Base-by-base conservation (phyloP, 2,113 vertebrate species). In the Entomyzon cyanotis region DNA sequence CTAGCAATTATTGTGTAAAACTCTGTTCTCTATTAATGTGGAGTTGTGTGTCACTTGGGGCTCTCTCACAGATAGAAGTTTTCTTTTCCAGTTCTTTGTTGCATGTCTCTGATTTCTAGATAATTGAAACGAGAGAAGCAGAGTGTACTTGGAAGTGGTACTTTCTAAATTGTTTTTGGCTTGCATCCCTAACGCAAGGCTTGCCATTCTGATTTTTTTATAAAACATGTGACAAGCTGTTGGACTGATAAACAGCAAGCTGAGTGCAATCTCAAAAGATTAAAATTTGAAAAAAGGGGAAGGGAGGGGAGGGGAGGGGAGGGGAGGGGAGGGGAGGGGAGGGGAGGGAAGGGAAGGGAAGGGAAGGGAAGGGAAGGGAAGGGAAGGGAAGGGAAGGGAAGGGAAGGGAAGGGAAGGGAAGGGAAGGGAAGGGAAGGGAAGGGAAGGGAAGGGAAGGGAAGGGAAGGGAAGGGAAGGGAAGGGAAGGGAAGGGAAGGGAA, bases 71-170 rank as follows among this genome's bases (percentile, higher is more conserved):
- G 63, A 44, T 52, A 77, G 86, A 92, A 90, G 30, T 20, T 70
- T 91, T 82, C 11, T 78, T 77, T 62, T 91, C 42, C 67, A 77
- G 23, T 52, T 62, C 18, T 67, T 76, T 55, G 16, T 53, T 80
- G 24, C 20, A 11, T 4, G 35, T 77, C 46, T 94, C 87, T 90
- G 80, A 84, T 92, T 93, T 94, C 88, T 53, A 85, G 84, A 80
- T 94, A 87, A 93, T 39, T 90, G 93, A 97, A 97, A 93, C 50
- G 80, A 49, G 84, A 89, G 84, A 94, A 85, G 70, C 1, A 0
- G 70, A 75, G 10, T 62, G 46, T 93, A 60, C 39, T 87, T 53
- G 23, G 24, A 31, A 84, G 33, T 85, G 78, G 85, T 73, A 90
- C 56, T 77, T 91, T 74, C 67, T 67, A 65, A 94, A 59, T 39